Evolutionary conservation across 1,140 invertebrate species (phyloP).

Genomic region (Caenorhabditis latens): DNA sequence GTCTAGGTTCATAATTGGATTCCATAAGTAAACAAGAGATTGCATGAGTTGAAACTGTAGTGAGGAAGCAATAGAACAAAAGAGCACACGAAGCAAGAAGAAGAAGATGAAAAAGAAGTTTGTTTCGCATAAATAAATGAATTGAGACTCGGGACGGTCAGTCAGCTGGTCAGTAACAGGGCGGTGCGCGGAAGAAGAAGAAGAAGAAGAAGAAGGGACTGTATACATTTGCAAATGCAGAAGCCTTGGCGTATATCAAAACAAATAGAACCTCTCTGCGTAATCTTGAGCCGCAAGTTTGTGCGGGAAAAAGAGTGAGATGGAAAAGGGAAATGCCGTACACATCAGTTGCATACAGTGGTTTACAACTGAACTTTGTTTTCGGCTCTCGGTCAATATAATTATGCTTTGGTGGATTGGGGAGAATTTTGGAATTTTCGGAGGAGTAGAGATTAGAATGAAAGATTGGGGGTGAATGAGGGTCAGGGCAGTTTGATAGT

Average conservation of each 20-base stretch:
- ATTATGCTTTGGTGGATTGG: not conserved
- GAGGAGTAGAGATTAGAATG: too few species aligned
- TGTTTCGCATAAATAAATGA: constrained; percentile 34
- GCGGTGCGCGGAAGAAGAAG: not conserved
- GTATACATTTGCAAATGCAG: constrained; percentile 54
- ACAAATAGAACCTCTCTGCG: constrained; percentile 25
- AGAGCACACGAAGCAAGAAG: not conserved
- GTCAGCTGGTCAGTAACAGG: not conserved
- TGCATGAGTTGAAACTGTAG: too few species aligned
- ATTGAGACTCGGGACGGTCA: not conserved
- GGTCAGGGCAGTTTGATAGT: too few species aligned
- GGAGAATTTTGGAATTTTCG: not conserved
- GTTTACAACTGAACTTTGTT: constrained; percentile 23
- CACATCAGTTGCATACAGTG: constrained; percentile 14
- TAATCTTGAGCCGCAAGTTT: constrained; percentile 35
- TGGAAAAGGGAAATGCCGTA: not conserved
- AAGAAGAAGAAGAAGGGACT: not conserved
- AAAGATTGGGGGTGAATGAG: too few species aligned
- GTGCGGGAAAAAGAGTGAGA: not conserved
- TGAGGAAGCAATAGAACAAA: not conserved
- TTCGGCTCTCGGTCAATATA: not conserved
- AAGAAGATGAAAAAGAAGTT: not conserved
- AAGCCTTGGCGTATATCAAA: constrained; percentile 37
- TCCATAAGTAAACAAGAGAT: too few species aligned
- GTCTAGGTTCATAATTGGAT: too few species aligned